Conservation (phyloP, 2,113 vertebrate genomes). For the Lethenteron reissneri region DNA sequence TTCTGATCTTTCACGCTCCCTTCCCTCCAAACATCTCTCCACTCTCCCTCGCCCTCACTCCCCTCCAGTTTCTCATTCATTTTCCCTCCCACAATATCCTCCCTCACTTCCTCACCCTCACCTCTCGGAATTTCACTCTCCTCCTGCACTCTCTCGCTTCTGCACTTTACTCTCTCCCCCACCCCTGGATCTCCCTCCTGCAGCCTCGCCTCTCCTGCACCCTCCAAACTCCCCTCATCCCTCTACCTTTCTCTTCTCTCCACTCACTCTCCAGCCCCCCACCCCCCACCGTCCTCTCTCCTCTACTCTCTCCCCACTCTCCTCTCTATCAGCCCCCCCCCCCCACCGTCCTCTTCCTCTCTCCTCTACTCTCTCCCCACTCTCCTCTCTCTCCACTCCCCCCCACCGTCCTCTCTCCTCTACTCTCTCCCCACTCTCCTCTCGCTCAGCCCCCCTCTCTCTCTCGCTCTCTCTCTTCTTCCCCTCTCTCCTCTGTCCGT, state of each 20-base stretch:
- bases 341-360: background rate
- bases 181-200: background rate
- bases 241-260: background rate
- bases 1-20: too few relatives aligned
- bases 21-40: too few relatives aligned
- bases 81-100: background rate
- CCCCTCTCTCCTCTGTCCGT: background rate
- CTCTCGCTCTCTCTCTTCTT: background rate
- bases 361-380: background rate
- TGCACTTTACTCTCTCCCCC: background rate
- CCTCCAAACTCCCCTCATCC: background rate
- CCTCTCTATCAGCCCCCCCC: background rate
- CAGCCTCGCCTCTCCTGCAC: background rate
- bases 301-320: background rate
- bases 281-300: background rate
- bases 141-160: background rate
- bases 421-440: background rate
- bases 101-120: background rate
- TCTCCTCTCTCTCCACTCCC: background rate
- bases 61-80: background rate
- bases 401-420: background rate
- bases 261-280: background rate
- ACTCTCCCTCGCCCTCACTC: background rate
- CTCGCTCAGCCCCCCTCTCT: background rate
- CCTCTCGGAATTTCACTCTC: background rate